Percentiles rank a stretch among this genome's conserved stretches.
These are phyloP conservation scores for Sus cebifrons DNA, from an alignment of 2,797 vertebrate genomes.

Conservation along the genomic window DNA sequence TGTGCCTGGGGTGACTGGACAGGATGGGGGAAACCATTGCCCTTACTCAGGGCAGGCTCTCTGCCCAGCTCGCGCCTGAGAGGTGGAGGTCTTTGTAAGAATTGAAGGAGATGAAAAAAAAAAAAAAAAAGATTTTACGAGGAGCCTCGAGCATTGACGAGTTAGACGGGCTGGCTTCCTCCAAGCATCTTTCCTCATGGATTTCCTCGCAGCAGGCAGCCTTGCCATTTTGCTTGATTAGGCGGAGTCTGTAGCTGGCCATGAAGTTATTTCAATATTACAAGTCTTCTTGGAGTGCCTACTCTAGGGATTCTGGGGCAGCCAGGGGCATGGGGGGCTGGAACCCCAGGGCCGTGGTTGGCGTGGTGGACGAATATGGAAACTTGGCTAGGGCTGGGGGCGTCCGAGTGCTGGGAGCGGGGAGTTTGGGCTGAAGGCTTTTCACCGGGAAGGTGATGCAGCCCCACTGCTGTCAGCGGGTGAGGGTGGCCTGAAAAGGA, in stretches of 20 bases:
- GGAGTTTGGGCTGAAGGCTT: background rate
- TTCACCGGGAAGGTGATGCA: fast-evolving
- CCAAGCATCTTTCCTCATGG: background rate
- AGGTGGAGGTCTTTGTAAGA: background rate
- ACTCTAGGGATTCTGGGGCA: background rate
- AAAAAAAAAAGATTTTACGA: background rate
- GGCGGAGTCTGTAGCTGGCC: background rate
- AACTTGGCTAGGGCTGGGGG: background rate
- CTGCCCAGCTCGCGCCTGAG: fast-evolving
- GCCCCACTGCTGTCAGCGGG: background rate
- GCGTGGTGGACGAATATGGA: background rate
- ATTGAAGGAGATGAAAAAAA: background rate
- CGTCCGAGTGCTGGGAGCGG: fast-evolving
- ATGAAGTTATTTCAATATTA: background rate
- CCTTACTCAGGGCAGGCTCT: background rate
- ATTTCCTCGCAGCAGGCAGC: background rate
- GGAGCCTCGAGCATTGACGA: background rate
- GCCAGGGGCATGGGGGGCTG: background rate
- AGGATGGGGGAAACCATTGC: background rate
- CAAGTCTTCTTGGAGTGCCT: background rate
- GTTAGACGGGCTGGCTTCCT: background rate
- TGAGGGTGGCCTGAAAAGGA: fast-evolving
- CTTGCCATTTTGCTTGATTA: background rate
- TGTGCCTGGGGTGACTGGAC: background rate
- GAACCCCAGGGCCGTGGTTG: too few relatives aligned